phyloP scores from a whole-genome alignment of 2,113 vertebrate species.

The Petromus typicus region DNA sequence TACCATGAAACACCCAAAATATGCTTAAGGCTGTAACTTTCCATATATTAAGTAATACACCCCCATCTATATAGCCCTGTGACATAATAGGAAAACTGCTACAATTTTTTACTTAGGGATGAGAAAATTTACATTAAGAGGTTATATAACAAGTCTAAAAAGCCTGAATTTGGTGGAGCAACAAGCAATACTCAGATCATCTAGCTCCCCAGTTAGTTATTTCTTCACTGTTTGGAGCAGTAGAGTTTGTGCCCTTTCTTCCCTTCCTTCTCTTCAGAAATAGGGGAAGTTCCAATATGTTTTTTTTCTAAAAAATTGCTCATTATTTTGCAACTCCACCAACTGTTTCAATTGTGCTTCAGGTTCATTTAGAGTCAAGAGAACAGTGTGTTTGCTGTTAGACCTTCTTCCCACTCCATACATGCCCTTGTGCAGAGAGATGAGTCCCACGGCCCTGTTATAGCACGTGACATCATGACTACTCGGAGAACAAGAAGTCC shows the following conservation, averaged over 20 bases:
- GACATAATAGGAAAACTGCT: background rate
- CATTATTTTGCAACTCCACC: constrained; percentile 25
- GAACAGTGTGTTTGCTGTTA: background rate
- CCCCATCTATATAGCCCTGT: background rate
- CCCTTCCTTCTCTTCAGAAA: background rate
- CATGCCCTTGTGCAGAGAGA: background rate
- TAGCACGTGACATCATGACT: background rate
- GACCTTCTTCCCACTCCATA: background rate
- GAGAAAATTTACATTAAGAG: background rate
- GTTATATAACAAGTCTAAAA: background rate
- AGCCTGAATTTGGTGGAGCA: background rate
- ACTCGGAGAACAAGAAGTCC: background rate
- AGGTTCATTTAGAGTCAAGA: background rate
- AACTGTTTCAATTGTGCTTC: background rate
- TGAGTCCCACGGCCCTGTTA: background rate
- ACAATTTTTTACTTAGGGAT: background rate
- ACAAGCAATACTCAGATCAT: background rate
- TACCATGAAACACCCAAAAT: background rate
- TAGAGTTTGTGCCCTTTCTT: background rate
- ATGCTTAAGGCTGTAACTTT: background rate
- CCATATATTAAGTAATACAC: background rate
- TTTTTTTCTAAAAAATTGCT: background rate
- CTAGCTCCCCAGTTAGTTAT: background rate
- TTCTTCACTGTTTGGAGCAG: background rate
- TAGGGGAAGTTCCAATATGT: background rate